phyloP scores from a whole-genome alignment of 2,797 vertebrate species.

The Tenualosa thibaudeaui region DNA sequence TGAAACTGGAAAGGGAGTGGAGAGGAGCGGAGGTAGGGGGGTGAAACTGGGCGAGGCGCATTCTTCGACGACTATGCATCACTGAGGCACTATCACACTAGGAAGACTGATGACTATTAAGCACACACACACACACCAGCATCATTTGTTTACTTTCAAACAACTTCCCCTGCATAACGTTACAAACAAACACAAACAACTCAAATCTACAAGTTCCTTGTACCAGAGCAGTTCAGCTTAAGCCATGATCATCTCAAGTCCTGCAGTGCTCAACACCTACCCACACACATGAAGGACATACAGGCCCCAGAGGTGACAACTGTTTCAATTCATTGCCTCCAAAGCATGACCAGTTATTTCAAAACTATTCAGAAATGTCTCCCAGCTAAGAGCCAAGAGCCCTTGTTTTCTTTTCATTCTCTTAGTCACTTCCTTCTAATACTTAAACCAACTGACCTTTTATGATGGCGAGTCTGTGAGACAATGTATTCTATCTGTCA shows the following conservation, averaged over 20 bases:
- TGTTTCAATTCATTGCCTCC: background rate
- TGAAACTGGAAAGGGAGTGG: slow-evolving; percentile 54
- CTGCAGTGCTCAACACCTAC: background rate
- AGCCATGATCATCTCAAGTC: no score
- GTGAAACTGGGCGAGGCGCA: slow-evolving; percentile 68
- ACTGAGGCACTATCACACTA: slow-evolving; percentile 23
- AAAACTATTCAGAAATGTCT: background rate
- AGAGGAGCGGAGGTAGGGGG: background rate
- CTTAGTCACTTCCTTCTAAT: background rate
- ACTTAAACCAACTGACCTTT: background rate
- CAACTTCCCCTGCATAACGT: background rate
- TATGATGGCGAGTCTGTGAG: background rate
- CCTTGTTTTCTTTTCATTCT: background rate
- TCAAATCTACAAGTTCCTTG: background rate
- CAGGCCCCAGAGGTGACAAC: background rate
- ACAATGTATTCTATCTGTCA: background rate
- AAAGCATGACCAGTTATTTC: background rate
- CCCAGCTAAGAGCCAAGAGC: background rate
- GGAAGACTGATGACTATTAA: slow-evolving; percentile 13
- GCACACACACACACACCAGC: slow-evolving; percentile 28
- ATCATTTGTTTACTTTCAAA: background rate
- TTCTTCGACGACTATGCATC: slow-evolving; percentile 59
- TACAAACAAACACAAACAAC: background rate
- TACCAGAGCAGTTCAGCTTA: background rate
- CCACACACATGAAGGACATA: no score